These are phyloP conservation scores for Pseudococcus longispinus DNA, from an alignment of 2,888 invertebrate genomes.

Conservation along the genomic window DNA sequence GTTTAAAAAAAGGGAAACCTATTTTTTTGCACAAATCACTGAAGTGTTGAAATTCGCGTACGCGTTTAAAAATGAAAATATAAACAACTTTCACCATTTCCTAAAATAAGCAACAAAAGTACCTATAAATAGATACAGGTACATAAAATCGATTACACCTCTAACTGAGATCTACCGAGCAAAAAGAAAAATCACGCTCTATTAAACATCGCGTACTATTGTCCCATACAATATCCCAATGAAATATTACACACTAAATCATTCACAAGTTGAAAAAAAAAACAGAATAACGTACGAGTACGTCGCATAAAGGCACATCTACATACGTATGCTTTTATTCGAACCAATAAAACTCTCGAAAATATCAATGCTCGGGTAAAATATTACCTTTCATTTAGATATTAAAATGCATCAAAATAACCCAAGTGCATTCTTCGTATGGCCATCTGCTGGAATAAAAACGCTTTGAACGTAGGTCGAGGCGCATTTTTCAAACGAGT, in stretches of 20 bases:
- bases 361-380: slow-evolving; percentile 10
- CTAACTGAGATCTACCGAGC: not conserved
- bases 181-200: not conserved
- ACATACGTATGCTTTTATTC: not conserved
- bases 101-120: not conserved
- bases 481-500: slow-evolving; percentile 21
- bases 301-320: not conserved
- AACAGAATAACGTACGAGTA: not conserved
- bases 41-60: not conserved
- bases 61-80: not conserved
- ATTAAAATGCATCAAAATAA: slow-evolving; percentile 37
- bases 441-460: slow-evolving; percentile 10
- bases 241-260: not conserved
- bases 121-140: not conserved
- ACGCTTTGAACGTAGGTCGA: slow-evolving; percentile 13
- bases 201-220: not conserved
- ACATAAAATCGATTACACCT: not conserved
- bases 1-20: not conserved
- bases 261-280: not conserved
- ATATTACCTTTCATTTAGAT: slow-evolving; percentile 24
- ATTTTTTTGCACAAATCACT: not conserved
- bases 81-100: not conserved
- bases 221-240: not conserved
- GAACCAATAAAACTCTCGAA: not conserved
- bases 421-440: not conserved